Conservation (phyloP, 2,888 invertebrate species). For the Oxyteleia sp. region DNA sequence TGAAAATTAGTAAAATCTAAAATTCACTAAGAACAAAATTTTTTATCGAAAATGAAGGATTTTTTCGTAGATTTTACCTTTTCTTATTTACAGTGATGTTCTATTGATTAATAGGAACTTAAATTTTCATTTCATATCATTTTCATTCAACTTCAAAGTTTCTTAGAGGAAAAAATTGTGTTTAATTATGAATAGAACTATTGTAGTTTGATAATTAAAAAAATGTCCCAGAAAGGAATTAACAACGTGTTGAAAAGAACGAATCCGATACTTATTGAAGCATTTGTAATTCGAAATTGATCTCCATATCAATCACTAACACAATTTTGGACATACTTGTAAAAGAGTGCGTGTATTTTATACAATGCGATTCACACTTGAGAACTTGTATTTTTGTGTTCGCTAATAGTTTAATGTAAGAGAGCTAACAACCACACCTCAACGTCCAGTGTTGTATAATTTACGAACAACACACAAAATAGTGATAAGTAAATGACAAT, state of each 20-base stretch:
- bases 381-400: slow-evolving; percentile 52
- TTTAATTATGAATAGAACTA: too few species aligned
- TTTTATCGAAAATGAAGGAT: too few species aligned
- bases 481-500: slow-evolving; percentile 52
- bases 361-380: slow-evolving; percentile 29
- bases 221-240: too few species aligned
- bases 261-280: slow-evolving; percentile 15
- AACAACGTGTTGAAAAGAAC: not conserved
- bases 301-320: slow-evolving; percentile 25
- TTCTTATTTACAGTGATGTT: too few species aligned
- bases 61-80: too few species aligned
- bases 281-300: slow-evolving; percentile 16
- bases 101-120: too few species aligned
- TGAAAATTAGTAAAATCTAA: too few species aligned
- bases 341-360: slow-evolving; percentile 18
- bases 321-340: slow-evolving; percentile 9
- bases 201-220: too few species aligned
- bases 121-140: too few species aligned
- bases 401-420: slow-evolving; percentile 26
- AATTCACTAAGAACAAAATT: too few species aligned
- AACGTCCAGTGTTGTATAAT: slow-evolving; percentile 19
- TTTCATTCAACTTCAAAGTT: too few species aligned
- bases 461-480: slow-evolving; percentile 39
- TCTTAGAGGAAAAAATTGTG: too few species aligned
- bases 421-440: slow-evolving; percentile 22